Evolutionary conservation across 2,797 vertebrate genomes (phyloP).

Genomic region (Pangasius krempfi): DNA sequence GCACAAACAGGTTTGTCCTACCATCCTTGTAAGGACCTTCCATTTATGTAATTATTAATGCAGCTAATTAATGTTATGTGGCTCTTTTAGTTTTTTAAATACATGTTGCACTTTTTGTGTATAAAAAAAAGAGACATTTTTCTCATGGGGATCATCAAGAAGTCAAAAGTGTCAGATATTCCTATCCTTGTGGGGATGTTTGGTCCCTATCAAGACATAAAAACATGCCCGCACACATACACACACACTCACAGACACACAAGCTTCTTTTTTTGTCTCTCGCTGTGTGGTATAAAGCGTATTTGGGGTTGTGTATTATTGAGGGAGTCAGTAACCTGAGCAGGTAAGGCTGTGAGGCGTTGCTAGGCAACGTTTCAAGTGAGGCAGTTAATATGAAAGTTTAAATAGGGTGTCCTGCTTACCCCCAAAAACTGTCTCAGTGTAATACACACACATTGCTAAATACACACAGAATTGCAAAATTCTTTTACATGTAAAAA

Average conservation of each 20-base stretch:
- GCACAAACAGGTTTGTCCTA: background rate
- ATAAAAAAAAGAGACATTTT: background rate
- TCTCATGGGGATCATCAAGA: background rate
- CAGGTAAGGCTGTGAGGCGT: slow-evolving; percentile 71
- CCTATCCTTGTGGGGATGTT: background rate
- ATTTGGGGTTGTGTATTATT: slow-evolving; percentile 70
- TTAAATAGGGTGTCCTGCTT: slow-evolving; percentile 72
- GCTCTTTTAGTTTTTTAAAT: no score
- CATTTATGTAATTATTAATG: no score
- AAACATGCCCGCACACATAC: background rate
- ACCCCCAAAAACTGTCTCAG: slow-evolving; percentile 3
- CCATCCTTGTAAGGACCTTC: background rate
- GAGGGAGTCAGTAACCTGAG: slow-evolving; percentile 87
- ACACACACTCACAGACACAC: slow-evolving; percentile 11
- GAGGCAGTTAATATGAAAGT: slow-evolving; percentile 80
- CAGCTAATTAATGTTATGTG: no score
- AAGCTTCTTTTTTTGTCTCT: slow-evolving; percentile 1
- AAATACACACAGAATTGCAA: no score
- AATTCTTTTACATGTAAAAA: background rate
- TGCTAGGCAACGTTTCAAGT: slow-evolving; percentile 79
- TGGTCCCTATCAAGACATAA: background rate
- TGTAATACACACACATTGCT: slow-evolving; percentile 9
- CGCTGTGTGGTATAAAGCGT: slow-evolving; percentile 34
- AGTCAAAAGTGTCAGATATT: background rate
- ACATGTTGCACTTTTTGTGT: no score